Percentiles rank a stretch among this genome's conserved stretches.
phyloP scores from a whole-genome alignment of 2,888 invertebrate species.

The Zhuqinia jingwanae region DNA sequence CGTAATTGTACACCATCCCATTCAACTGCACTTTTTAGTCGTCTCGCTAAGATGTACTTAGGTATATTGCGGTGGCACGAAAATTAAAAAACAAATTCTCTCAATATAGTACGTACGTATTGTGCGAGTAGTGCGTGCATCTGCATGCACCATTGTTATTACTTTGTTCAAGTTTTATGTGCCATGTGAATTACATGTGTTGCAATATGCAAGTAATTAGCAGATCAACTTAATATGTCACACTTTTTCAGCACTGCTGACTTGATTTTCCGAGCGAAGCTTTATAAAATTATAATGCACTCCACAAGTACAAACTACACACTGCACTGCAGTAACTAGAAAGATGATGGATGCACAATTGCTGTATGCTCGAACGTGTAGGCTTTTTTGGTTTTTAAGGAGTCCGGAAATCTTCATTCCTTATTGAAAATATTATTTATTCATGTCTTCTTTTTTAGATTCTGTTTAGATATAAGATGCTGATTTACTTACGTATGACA shows the following conservation, averaged over 20 bases:
- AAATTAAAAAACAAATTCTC: slow-evolving; percentile 6
- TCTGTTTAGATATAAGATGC: too few species aligned
- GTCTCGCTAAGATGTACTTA: slow-evolving; percentile 31
- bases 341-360: too few species aligned
- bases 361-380: too few species aligned
- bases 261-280: neutral
- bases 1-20: slow-evolving; percentile 35
- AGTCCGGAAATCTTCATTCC: slow-evolving; percentile 7
- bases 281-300: too few species aligned
- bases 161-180: slow-evolving; percentile 47
- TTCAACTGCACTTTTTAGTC: neutral
- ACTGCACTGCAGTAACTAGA: neutral
- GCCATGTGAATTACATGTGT: slow-evolving; percentile 26
- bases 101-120: neutral
- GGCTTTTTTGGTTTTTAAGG: too few species aligned
- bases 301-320: too few species aligned
- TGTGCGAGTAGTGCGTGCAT: neutral
- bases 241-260: slow-evolving; percentile 46
- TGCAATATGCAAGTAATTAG: slow-evolving; percentile 57
- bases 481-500: neutral
- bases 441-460: too few species aligned
- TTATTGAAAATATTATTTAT: neutral
- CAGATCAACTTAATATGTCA: slow-evolving; percentile 41
- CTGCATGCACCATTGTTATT: neutral
- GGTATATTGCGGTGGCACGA: slow-evolving; percentile 6